Conservation (phyloP, 2,113 vertebrate genomes). For the Brevimyrus niger region DNA sequence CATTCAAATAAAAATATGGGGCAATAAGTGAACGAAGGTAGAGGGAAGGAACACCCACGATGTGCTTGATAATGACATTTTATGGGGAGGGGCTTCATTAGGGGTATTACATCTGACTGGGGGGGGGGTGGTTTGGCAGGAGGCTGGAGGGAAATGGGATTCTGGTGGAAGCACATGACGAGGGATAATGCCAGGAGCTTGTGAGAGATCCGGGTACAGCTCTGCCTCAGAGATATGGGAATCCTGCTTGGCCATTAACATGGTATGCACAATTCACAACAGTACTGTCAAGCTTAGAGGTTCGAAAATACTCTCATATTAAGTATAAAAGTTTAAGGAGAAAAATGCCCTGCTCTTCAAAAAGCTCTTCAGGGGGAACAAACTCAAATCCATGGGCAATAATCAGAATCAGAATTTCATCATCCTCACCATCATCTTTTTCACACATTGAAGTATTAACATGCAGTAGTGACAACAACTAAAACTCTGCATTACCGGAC, state of each 20-base stretch:
- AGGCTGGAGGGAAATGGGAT: not conserved
- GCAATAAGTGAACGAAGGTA: not conserved
- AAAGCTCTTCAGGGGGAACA: not conserved
- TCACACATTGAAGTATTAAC: not conserved
- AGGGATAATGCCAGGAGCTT: not conserved
- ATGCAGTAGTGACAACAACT: not conserved
- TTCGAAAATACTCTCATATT: not conserved
- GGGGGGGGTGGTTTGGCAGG: not conserved
- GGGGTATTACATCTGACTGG: not conserved
- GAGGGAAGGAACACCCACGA: not conserved
- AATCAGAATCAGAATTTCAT: not conserved
- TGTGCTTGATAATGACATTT: not conserved
- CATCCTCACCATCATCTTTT: not conserved
- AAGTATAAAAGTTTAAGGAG: not conserved
- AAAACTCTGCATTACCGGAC: not conserved
- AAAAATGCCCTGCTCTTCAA: not conserved
- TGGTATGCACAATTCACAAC: not conserved
- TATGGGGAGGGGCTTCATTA: not conserved
- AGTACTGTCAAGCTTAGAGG: not conserved
- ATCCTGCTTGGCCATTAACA: not conserved
- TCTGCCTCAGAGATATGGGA: not conserved
- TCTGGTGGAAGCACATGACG: not conserved
- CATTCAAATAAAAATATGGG: not conserved
- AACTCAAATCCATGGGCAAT: not conserved
- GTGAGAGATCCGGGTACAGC: not conserved